These are phyloP conservation scores for Drosophila watanabei DNA, from an alignment of 1,140 invertebrate species.

Conservation along the genomic window DNA sequence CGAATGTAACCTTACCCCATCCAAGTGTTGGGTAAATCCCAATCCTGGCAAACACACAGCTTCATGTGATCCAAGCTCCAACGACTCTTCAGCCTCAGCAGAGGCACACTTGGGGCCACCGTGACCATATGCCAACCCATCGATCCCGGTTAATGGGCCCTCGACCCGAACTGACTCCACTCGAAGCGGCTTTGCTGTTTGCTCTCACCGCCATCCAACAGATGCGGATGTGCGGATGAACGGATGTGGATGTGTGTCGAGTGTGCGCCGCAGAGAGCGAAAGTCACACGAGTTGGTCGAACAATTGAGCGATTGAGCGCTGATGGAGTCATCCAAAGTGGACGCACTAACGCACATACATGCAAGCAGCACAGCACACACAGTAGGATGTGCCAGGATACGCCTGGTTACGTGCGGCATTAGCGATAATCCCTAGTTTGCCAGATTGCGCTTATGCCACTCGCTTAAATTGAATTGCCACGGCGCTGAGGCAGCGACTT, in stretches of 20 bases:
- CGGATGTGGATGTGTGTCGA: constrained; percentile 40
- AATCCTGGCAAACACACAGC: neutral
- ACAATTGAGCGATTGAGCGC: constrained; percentile 44
- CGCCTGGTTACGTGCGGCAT: constrained; percentile 25
- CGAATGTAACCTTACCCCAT: neutral
- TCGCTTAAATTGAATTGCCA: constrained; percentile 53
- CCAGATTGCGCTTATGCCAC: constrained; percentile 53
- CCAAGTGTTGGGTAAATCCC: constrained; percentile 8
- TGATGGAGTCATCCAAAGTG: constrained; percentile 23
- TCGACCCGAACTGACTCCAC: constrained; percentile 38
- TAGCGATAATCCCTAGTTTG: constrained; percentile 47
- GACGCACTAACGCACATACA: neutral
- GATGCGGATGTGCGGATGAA: constrained; percentile 2
- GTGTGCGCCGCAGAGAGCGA: constrained; percentile 38
- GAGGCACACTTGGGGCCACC: constrained; percentile 8
- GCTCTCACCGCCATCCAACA: constrained; percentile 19
- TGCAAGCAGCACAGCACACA: neutral
- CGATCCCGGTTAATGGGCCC: constrained; percentile 45
- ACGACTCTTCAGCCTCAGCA: neutral
- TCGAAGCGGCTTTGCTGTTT: constrained; percentile 38
- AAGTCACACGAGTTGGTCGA: constrained; percentile 57
- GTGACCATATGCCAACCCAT: constrained; percentile 42
- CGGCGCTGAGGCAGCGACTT: constrained; percentile 51
- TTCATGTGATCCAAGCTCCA: constrained; percentile 1
- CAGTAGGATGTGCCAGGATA: constrained; percentile 3